Evolutionary conservation across 2,797 vertebrate genomes (phyloP), one percentile per base, ranked within the genome.

Genomic region (Coranthus polyacanthus): DNA sequence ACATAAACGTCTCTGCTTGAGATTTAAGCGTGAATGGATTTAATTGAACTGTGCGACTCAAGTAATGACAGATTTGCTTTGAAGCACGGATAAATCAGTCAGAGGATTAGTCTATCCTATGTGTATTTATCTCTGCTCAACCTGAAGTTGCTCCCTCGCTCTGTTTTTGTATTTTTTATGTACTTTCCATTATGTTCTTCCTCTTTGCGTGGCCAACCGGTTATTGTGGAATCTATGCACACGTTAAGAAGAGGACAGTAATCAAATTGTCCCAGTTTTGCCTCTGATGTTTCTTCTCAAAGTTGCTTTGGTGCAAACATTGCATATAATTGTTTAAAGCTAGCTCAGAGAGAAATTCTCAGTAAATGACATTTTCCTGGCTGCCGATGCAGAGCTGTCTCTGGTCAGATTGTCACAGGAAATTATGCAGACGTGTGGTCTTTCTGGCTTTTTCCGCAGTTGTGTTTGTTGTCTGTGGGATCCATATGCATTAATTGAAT

Each of bases 251-350:
- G n/a, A 60, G 75, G 64, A 72, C 85, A 89, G 91, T 92, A 87
- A 91, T 93, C 82, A 91, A 82, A 85, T 52, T 83, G 82, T 11
- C 89, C 87, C 74, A 85, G 64, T 88, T 90, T 71, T 74, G 38
- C 51, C 13, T 51, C 49, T 24, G 49, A 73, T 54, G 51, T 49
- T 70, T 39, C 41, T 22, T 2, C 62, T 29, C 20, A 74, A 71
- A 75, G 73, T 46, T 43, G 46, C 73, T 46, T 59, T 17, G 43
- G 45, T 68, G 47, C 69, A 75, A 68, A 82, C 62, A 68, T 52
- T 53, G 66, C 66, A 32, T 38, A 44, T 51, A 6, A 66, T 58
- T 17, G 21, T 51, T 82, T 55, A 53, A 36, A 32, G 55, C 44
- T 39, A 21, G 37, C 72, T 71, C 20, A 50, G 68, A 67, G 34